Percentiles rank a stretch among this genome's conserved stretches.
Evolutionary conservation across 1,140 invertebrate species (phyloP).

Genomic region (Druon quercuslanigerum): DNA sequence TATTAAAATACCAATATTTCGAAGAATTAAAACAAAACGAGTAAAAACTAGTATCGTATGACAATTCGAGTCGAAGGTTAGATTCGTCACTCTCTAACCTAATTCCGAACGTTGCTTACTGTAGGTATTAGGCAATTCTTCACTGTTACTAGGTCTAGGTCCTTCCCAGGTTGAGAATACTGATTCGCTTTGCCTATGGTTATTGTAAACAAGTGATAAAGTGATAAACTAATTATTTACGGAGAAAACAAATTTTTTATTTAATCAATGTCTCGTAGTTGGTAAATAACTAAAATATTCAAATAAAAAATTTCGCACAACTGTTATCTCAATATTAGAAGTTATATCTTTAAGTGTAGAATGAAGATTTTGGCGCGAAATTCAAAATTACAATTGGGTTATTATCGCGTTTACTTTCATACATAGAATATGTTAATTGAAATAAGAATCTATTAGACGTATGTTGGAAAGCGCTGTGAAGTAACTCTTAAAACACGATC

Average conservation of each 20-base stretch:
- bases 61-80: slow-evolving; percentile 41
- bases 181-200: slow-evolving; percentile 37
- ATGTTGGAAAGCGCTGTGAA: neutral
- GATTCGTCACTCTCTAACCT: slow-evolving; percentile 59
- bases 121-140: slow-evolving; percentile 57
- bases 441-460: neutral
- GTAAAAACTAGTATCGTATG: slow-evolving; percentile 32
- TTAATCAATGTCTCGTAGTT: too few species aligned
- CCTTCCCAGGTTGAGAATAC: slow-evolving; percentile 48
- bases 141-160: slow-evolving; percentile 58
- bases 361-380: too few species aligned
- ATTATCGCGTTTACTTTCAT: too few species aligned
- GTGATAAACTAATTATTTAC: neutral
- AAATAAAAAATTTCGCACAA: too few species aligned
- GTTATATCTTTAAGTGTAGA: too few species aligned
- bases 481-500: neutral
- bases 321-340: too few species aligned
- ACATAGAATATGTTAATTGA: neutral
- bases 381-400: too few species aligned
- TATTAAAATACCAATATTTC: too few species aligned
- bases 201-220: neutral
- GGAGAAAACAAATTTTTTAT: too few species aligned
- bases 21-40: too few species aligned
- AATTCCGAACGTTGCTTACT: slow-evolving; percentile 52
- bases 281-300: too few species aligned